Conservation (phyloP, 2,113 vertebrate genomes). For the Coryphaenoides rupestris region DNA sequence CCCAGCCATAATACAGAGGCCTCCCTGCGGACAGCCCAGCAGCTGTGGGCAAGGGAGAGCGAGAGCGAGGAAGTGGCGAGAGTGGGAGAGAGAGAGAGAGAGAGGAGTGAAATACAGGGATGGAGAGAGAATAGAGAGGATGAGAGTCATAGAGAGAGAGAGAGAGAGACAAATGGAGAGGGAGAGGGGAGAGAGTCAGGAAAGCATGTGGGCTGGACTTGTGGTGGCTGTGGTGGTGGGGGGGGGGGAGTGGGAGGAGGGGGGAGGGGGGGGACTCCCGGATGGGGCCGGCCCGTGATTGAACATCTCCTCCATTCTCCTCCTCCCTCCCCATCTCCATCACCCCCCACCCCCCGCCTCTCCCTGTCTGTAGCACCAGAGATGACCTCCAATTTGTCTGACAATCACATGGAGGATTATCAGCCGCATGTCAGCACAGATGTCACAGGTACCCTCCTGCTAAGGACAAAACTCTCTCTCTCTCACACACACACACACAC, state of each 20-base stretch:
- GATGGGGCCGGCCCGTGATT: constrained; percentile 55
- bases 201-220: constrained; percentile 66
- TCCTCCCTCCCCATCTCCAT: constrained; percentile 66
- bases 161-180: constrained; percentile 19
- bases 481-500: no score
- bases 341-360: constrained; percentile 41
- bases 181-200: neutral
- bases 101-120: constrained; percentile 44
- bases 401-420: constrained; percentile 81
- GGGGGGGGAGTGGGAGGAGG: no score
- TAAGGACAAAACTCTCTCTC: constrained; percentile 53
- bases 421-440: constrained; percentile 81
- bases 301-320: constrained; percentile 82
- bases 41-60: constrained; percentile 73
- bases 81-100: neutral
- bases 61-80: constrained; percentile 1
- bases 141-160: neutral
- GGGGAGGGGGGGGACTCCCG: constrained; percentile 74
- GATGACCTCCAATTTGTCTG: constrained; percentile 92
- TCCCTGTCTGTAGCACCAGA: constrained; percentile 80
- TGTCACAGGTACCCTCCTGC: constrained; percentile 79
- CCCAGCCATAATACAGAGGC: constrained; percentile 96
- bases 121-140: constrained; percentile 46
- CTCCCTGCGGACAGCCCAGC: constrained; percentile 84
- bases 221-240: no score